Evolutionary conservation across 2,888 invertebrate species (phyloP).

Genomic region (Chalcis sispes): DNA sequence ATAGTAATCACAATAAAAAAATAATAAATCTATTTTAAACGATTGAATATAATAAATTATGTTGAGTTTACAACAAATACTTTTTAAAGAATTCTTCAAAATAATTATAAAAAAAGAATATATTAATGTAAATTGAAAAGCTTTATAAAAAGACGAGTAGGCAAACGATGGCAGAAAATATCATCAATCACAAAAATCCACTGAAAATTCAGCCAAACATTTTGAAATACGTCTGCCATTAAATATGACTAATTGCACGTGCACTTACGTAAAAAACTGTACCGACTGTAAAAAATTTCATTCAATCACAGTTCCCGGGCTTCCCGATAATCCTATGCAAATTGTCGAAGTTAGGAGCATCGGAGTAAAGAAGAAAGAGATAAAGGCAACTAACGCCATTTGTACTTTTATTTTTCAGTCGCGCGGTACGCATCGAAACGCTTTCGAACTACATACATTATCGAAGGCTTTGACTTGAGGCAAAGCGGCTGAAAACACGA

Average conservation of each 20-base stretch:
- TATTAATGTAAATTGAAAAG: background rate
- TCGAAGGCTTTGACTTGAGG: constrained; percentile 71
- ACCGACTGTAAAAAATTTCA: background rate
- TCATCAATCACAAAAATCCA: background rate
- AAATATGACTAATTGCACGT: constrained; percentile 31
- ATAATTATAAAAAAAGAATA: background rate
- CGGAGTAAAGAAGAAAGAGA: constrained; percentile 54
- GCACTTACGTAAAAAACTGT: background rate
- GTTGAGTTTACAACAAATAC: too few relatives aligned
- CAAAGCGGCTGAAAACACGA: constrained; percentile 39
- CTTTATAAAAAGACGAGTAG: too few relatives aligned
- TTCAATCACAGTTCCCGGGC: constrained; percentile 12
- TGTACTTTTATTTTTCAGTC: constrained; percentile 58
- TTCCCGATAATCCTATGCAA: constrained; percentile 69
- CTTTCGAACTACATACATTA: constrained; percentile 64
- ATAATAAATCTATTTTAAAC: too few relatives aligned
- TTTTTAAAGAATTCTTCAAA: too few relatives aligned
- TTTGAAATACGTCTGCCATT: background rate
- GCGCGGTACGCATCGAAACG: constrained; percentile 30
- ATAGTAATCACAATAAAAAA: too few relatives aligned
- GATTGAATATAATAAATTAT: too few relatives aligned
- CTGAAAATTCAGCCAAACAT: background rate
- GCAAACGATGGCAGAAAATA: background rate
- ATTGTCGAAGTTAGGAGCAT: constrained; percentile 71
- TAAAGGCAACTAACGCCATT: constrained; percentile 65